Evolutionary conservation across 2,113 vertebrate genomes (phyloP), one percentile per base, ranked within the genome.

Genomic region (Cyprinodon brontotheroides): DNA sequence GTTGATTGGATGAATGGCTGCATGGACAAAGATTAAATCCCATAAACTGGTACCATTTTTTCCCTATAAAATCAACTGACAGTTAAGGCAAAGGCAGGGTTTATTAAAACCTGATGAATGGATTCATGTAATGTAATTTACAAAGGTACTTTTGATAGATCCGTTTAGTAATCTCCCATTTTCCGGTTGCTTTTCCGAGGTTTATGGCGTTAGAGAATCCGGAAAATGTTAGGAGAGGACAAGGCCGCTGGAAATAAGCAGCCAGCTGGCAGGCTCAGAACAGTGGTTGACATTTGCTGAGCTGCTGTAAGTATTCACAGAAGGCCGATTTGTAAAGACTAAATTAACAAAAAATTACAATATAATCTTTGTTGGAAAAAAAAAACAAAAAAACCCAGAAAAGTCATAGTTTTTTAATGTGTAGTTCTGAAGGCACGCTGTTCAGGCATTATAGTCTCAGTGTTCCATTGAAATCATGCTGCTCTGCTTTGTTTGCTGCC

Each of bases 401-500:
- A n/a, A 59, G 8, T 3, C n/a, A 4, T 60, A 3, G 11, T 3
- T n/a, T 59, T 61, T 61, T 14, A 11, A 11, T 62, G 47, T 63
- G 4, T 10, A 13, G 40, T 36, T 17, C 13, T 47, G 4, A 65
- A 65, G 57, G 61, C 72, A 70, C 36, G 68, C 50, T 69, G 53
- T 50, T 61, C 11, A 5, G 29, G 10, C 62, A 59, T 79, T 15
- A 4, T 47, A 72, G 40, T 77, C 76, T 68, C 45, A 73, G 60
- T 79, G 74, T 80, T 84, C 82, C 80, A 69, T 79, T 67, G 37
- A 77, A 83, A 80, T 86, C 86, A 75, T 39, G 43, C 82, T 89
- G 72, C 77, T 88, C 75, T 75, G 67, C 75, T 72, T 74, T 65
- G 64, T 62, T 57, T 57, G 81, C 82, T 77, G 74, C 77, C 53